phyloP scores from a whole-genome alignment of 2,888 invertebrate genomes.

The Nasonia oneida region DNA sequence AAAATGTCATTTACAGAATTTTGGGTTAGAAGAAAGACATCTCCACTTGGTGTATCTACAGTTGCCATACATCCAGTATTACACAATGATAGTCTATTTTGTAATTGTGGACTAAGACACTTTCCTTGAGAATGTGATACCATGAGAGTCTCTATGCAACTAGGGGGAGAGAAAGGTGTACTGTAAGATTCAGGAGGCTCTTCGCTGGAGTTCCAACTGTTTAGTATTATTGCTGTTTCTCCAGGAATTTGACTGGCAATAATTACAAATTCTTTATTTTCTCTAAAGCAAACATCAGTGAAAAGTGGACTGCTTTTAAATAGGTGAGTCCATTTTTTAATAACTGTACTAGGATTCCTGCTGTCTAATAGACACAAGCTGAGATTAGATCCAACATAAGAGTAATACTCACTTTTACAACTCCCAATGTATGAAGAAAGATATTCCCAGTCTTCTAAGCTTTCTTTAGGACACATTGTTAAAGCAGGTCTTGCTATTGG shows the following conservation, averaged over 20 bases:
- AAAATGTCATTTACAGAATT: constrained; percentile 76
- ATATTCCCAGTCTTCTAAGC: constrained; percentile 73
- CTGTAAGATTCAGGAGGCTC: constrained; percentile 69
- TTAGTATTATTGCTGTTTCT: constrained; percentile 73
- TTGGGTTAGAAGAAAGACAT: constrained; percentile 71
- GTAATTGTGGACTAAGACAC: constrained; percentile 73
- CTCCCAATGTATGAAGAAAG: constrained; percentile 70
- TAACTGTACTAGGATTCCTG: constrained; percentile 71
- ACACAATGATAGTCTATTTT: constrained; percentile 70
- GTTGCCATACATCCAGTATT: constrained; percentile 70
- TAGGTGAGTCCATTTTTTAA: constrained; percentile 82
- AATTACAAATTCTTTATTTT: constrained; percentile 71
- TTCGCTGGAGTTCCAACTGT: constrained; percentile 71
- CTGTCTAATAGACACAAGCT: constrained; percentile 73
- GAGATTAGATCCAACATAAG: constrained; percentile 74
- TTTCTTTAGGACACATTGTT: constrained; percentile 71
- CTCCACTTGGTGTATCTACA: constrained; percentile 62
- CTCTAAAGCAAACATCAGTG: constrained; percentile 75
- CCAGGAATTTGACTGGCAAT: constrained; percentile 72
- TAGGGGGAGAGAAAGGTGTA: constrained; percentile 72
- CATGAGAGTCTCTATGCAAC: constrained; percentile 70
- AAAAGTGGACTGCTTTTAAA: constrained; percentile 81
- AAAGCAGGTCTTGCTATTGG: constrained; percentile 68
- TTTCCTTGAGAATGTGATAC: constrained; percentile 71
- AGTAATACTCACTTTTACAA: constrained; percentile 68